Evolutionary conservation across 2,113 vertebrate genomes (phyloP).

Genomic region (Azemiops feae): DNA sequence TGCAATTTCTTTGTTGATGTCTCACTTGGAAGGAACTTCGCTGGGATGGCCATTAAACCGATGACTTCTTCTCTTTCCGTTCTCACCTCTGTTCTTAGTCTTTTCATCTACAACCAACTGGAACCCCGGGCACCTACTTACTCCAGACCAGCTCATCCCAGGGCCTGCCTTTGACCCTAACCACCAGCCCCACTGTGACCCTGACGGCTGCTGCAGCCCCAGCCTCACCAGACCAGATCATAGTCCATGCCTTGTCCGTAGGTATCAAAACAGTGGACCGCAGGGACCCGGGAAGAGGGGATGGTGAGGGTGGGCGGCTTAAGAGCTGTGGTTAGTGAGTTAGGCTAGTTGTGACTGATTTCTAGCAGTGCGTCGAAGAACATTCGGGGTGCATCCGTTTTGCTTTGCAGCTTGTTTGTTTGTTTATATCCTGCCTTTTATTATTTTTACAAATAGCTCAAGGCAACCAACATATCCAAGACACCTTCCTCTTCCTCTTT

Average conservation of each 20-base stretch:
- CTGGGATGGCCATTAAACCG: neutral
- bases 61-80: neutral
- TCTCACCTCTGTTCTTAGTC: constrained; percentile 72
- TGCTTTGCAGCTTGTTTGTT: neutral
- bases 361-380: too few relatives aligned
- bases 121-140: constrained; percentile 93
- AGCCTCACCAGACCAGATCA: constrained; percentile 94
- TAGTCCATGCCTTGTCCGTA: constrained; percentile 93
- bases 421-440: too few relatives aligned
- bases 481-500: too few relatives aligned
- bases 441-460: too few relatives aligned
- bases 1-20: neutral
- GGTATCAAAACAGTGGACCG: constrained; percentile 39
- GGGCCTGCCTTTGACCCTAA: constrained; percentile 87
- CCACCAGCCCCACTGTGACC: constrained; percentile 84
- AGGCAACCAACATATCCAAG: too few relatives aligned
- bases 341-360: too few relatives aligned
- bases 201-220: constrained; percentile 84
- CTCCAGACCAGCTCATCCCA: constrained; percentile 91
- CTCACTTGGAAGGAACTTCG: neutral
- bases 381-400: neutral
- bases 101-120: constrained; percentile 95
- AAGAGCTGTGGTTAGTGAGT: neutral
- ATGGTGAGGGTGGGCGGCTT: neutral
- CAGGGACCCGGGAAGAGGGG: neutral